phyloP scores from a whole-genome alignment of 1,140 invertebrate species.

The Drosophila kurseongensis region DNA sequence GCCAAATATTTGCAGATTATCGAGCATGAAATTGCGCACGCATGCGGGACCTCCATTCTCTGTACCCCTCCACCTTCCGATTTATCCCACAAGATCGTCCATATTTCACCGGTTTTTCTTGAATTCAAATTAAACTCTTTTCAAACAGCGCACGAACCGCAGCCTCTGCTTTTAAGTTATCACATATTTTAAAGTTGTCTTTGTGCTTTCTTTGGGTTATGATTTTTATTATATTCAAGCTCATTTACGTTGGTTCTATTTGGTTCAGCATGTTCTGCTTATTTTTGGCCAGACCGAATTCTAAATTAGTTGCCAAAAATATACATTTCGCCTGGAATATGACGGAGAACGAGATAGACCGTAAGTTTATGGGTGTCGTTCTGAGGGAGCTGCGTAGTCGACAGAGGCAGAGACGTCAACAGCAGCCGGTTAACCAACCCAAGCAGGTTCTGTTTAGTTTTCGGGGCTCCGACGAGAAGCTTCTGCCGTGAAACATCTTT shows the following conservation, averaged over 20 bases:
- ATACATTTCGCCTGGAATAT: slow-evolving; percentile 44
- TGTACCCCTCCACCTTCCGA: neutral
- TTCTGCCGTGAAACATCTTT: slow-evolving; percentile 60
- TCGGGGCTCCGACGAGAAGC: slow-evolving; percentile 70
- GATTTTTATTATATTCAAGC: slow-evolving; percentile 50
- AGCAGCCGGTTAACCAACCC: slow-evolving; percentile 70
- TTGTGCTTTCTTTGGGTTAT: slow-evolving; percentile 50
- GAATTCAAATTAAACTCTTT: slow-evolving; percentile 52
- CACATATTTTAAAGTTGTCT: slow-evolving; percentile 24
- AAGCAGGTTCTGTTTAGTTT: slow-evolving; percentile 77
- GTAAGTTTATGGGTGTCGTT: slow-evolving; percentile 72
- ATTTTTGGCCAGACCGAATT: slow-evolving; percentile 5
- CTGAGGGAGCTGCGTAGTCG: slow-evolving; percentile 9
- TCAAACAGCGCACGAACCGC: slow-evolving; percentile 12
- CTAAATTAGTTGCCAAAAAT: slow-evolving; percentile 60
- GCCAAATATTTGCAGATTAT: slow-evolving; percentile 33
- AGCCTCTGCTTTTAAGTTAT: slow-evolving; percentile 34
- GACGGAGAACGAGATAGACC: slow-evolving; percentile 39
- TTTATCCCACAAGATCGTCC: slow-evolving; percentile 6
- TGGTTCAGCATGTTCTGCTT: slow-evolving; percentile 19
- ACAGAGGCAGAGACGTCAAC: slow-evolving; percentile 20
- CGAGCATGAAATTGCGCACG: slow-evolving; percentile 25
- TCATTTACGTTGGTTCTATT: slow-evolving; percentile 37
- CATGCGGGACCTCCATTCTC: slow-evolving; percentile 28
- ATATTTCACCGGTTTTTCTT: slow-evolving; percentile 59